Base-by-base conservation (phyloP, 2,797 vertebrate species). In the Pantherophis vulpinus region DNA sequence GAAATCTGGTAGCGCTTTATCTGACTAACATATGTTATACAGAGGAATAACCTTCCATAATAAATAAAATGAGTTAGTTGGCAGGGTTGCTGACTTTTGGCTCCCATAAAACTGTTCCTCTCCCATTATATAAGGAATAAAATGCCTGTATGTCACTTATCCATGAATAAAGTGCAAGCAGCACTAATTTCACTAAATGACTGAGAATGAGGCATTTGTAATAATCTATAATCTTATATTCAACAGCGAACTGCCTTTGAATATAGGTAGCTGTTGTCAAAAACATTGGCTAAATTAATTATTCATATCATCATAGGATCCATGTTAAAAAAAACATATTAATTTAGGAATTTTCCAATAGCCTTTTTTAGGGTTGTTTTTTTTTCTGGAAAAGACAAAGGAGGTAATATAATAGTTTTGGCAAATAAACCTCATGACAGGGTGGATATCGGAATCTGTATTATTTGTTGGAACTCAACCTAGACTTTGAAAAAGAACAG, bases 331-430 rank as follows among this genome's bases (percentile, higher is more conserved):
- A 93, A 88, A 32, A 88, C 86, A 90, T 93, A 95, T 56, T 93
- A 0, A 0, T 90, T 37, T 93, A 55, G 95, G 90, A 90, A 95
- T 96, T 96, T 96, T 96, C 94, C 95, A 92, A 90, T 94, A 93
- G 93, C 0, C 0, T 56, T 92, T 92, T 91, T 93, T 91, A 96
- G 95, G 93, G 91, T 94, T 94, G 93, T 11, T 0, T 20, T 93
- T 92, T 20, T 93, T 92, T 94, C 95, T 96, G 96, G 96, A 97
- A 96, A 91, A 95, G 94, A 94, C 93, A 93, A 90, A 94, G 95
- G 93, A 96, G 95, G 93, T 86, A 95, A 97, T 95, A 93, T 94
- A 92, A 96, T 95, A 93, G 95, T 95, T 94, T 95, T 96, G 97
- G 96, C 96, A 96, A 95, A 0, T 94, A 96, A 96, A 96, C 94